phyloP scores from a whole-genome alignment of 2,797 vertebrate species.

The Lithobates pipiens region DNA sequence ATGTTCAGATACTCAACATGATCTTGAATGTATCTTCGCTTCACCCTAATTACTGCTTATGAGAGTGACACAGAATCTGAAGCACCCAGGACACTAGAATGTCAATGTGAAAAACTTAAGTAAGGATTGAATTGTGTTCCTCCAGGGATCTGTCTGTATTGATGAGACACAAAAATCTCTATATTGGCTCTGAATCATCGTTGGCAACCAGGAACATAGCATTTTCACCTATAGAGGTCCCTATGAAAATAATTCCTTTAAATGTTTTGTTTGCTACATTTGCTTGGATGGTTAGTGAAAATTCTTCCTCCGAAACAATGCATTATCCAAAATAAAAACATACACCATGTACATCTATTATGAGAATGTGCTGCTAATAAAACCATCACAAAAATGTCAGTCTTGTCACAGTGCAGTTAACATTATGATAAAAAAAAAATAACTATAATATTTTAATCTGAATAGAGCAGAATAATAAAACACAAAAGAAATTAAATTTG shows the following conservation, averaged over 20 bases:
- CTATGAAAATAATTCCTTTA: neutral
- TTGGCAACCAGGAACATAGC: too few species aligned
- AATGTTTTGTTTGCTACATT: neutral
- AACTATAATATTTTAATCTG: conserved; percentile 47
- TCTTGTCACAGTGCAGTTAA: conserved; percentile 49
- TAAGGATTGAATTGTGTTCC: too few species aligned
- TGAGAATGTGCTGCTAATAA: conserved; percentile 12
- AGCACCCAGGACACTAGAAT: too few species aligned
- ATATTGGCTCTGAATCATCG: too few species aligned
- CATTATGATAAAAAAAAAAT: conserved; percentile 37
- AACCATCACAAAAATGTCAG: conserved; percentile 46
- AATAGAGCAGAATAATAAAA: conserved; percentile 47
- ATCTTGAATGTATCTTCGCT: too few species aligned
- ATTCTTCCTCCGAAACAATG: conserved; percentile 3
- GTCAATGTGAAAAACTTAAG: too few species aligned
- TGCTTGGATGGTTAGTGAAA: neutral
- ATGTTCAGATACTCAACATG: too few species aligned
- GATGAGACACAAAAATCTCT: too few species aligned
- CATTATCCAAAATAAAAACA: conserved; percentile 24
- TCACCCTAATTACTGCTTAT: too few species aligned
- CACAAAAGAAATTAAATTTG: conserved; percentile 53
- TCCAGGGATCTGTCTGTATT: too few species aligned
- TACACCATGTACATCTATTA: neutral
- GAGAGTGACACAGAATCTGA: too few species aligned
- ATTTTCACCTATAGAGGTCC: too few species aligned